Base-by-base conservation (phyloP, 2,797 vertebrate genomes). In the Sebastes diaconus region DNA sequence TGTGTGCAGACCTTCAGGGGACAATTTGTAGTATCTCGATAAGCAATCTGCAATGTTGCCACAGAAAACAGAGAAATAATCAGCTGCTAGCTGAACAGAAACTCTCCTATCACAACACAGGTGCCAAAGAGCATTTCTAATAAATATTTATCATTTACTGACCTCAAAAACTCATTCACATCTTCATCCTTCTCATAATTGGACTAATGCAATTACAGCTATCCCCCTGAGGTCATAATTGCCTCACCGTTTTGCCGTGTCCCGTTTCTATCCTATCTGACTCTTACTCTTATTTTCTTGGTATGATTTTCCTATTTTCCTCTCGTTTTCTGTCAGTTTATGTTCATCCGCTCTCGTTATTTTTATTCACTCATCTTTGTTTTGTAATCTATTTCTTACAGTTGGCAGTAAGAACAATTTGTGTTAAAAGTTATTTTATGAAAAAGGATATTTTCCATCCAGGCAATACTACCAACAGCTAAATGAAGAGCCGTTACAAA, bases 1-100 rank as follows among this genome's bases (percentile, higher is more conserved):
- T 84, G 85, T 70, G 81, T n/a, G 58, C 68, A 80, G 78, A 87
- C 86, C 83, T 88, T 83, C 77, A 81, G 87, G 88, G 87, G 64
- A 87, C 77, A 82, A 87, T 91, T 89, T 90, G 84, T 68, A 63
- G 82, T 79, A 86, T 83, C 79, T 83, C 68, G 55, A 70, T 72
- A 58, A 84, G 68, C 59, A 75, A 83, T 84, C 79, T 79, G 77
- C 72, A 77, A 32, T 24, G 30, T 79, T 79, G 65, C 72, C 77
- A 85, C 18, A 66, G 68, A 84, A 72, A 46, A 80, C 57, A 52
- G 50, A 84, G 54, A 80, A 84, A 82, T 71, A 82, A 88, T 78
- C 58, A 67, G 42, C 75, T 69, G 50, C 73, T 16, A 59, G 60
- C 36, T 68, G 16, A 67, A 57, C 16, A 74, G 50, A 77, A 76